Percentiles rank a stretch among this genome's conserved stretches.
Conservation (phyloP, 2,113 vertebrate species). For the Trinectes maculatus region DNA sequence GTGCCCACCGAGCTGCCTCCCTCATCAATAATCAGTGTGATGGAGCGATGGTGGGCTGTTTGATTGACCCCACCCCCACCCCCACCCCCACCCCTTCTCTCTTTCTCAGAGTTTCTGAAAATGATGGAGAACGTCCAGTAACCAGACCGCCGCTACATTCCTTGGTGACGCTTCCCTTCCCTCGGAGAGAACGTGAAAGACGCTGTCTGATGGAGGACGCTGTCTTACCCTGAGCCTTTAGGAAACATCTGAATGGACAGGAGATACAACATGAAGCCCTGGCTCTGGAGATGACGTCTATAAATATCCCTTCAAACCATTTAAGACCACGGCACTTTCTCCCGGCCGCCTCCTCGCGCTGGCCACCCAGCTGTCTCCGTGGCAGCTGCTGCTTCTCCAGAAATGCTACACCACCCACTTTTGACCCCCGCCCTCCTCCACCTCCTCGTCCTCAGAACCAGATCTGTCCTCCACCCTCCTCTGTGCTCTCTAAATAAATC, state of each 20-base stretch:
- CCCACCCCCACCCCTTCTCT: constrained; percentile 11
- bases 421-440: constrained; percentile 1
- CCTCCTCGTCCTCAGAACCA: neutral
- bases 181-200: constrained; percentile 10
- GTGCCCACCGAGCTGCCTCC: no score
- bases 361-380: constrained; percentile 71
- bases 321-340: constrained; percentile 72
- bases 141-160: constrained; percentile 63
- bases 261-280: constrained; percentile 26
- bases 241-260: constrained; percentile 5
- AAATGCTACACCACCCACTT: constrained; percentile 62
- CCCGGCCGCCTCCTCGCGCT: constrained; percentile 10
- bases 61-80: neutral
- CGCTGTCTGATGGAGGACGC: neutral
- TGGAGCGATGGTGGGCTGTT: neutral
- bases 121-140: constrained; percentile 85
- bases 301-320: constrained; percentile 78
- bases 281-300: constrained; percentile 59
- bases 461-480: constrained; percentile 27
- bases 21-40: neutral
- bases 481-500: constrained; percentile 77
- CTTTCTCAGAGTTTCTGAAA: constrained; percentile 81
- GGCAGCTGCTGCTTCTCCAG: constrained; percentile 73
- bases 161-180: constrained; percentile 23
- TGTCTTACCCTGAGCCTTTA: neutral